Conservation (phyloP, 2,888 invertebrate genomes). For the Deladenus siricidicola region DNA sequence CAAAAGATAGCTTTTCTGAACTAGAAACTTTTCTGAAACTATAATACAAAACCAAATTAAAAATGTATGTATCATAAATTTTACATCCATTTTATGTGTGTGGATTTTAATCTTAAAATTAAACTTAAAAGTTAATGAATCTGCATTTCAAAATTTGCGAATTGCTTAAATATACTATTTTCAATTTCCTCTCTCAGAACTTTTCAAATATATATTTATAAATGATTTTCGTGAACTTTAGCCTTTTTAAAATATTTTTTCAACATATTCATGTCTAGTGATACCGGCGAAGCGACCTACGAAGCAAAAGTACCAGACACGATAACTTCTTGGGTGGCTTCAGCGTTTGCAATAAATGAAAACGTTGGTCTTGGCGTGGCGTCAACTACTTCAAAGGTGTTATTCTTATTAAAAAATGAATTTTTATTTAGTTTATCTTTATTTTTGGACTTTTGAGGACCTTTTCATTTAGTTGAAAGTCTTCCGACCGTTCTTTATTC, state of each 20-base stretch:
- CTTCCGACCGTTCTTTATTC: constrained; percentile 74
- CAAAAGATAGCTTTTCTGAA: too few species aligned
- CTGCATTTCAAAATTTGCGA: too few species aligned
- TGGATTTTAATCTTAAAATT: too few species aligned
- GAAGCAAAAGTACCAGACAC: constrained; percentile 69
- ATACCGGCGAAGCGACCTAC: constrained; percentile 57
- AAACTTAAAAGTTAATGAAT: too few species aligned
- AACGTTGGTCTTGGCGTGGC: constrained; percentile 70
- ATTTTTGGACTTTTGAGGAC: background rate
- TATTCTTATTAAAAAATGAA: background rate
- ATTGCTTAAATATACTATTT: too few species aligned
- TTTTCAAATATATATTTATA: background rate
- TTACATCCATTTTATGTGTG: too few species aligned
- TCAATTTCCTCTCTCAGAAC: background rate
- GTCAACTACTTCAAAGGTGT: constrained; percentile 54
- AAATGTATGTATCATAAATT: too few species aligned
- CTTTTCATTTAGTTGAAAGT: constrained; percentile 62
- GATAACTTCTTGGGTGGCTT: constrained; percentile 75
- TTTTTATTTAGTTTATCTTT: background rate
- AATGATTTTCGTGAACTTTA: background rate
- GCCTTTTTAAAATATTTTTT: background rate
- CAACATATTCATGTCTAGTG: constrained; percentile 45
- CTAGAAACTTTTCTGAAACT: too few species aligned
- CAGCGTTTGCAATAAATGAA: constrained; percentile 73
- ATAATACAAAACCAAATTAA: too few species aligned